Evolutionary conservation across 2,888 invertebrate species (phyloP).

Genomic region (Boloria selene): DNA sequence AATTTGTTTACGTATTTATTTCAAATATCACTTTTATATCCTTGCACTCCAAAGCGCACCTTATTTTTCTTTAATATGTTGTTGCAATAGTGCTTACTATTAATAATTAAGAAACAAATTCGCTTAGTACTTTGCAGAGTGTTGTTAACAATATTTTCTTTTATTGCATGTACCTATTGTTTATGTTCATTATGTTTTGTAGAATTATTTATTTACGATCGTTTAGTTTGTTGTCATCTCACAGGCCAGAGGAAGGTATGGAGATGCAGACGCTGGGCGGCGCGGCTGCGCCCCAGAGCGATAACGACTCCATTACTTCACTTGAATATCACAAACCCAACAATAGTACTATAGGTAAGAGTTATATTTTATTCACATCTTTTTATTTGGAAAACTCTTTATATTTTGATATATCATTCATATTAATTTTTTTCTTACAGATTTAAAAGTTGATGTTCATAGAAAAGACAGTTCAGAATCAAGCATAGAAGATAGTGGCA

Average conservation of each 20-base stretch:
- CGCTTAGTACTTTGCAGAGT: not conserved
- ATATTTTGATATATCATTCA: not conserved
- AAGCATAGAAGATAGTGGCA: conserved; percentile 86
- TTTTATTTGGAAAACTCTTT: not conserved
- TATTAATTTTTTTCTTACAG: conserved; percentile 66
- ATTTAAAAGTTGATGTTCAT: conserved; percentile 96
- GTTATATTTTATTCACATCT: not conserved
- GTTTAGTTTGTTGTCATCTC: conserved; percentile 42
- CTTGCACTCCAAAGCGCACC: no score
- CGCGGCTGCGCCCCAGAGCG: conserved; percentile 76
- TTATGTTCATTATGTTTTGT: conserved; percentile 26
- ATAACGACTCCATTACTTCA: conserved; percentile 85
- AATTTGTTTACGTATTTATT: no score
- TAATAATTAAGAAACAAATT: no score
- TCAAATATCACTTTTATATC: no score
- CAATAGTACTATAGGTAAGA: conserved; percentile 85
- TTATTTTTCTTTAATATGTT: no score
- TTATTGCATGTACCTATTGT: conserved; percentile 10
- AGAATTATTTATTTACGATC: conserved; percentile 42
- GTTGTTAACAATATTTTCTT: not conserved
- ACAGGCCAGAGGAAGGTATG: conserved; percentile 90
- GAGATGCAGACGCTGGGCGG: conserved; percentile 88
- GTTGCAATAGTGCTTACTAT: no score
- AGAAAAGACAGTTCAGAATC: conserved; percentile 95
- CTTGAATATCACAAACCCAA: conserved; percentile 84